These are phyloP conservation scores for Macrobrachium nipponense DNA, from an alignment of 1,140 invertebrate genomes.

Conservation along the genomic window DNA sequence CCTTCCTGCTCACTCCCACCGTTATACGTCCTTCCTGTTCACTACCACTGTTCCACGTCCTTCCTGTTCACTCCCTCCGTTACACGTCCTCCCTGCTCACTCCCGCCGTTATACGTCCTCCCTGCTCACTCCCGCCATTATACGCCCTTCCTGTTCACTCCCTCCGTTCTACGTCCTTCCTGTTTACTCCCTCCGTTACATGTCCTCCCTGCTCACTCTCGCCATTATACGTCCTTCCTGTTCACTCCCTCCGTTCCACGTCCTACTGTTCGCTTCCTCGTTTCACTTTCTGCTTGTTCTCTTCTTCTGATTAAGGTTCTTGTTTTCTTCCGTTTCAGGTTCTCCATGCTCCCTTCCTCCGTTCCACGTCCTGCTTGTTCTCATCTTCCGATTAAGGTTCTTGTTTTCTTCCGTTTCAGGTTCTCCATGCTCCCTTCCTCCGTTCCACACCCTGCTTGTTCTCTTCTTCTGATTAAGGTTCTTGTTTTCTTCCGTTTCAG, in stretches of 20 bases:
- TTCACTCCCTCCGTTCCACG: too few relatives aligned
- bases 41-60: background rate
- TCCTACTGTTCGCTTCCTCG: too few relatives aligned
- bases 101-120: background rate
- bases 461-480: too few relatives aligned
- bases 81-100: background rate
- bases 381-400: background rate
- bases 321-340: too few relatives aligned
- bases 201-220: background rate
- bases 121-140: too few relatives aligned
- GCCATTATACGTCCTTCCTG: too few relatives aligned
- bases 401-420: background rate
- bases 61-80: background rate
- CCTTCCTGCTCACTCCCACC: too few relatives aligned
- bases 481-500: too few relatives aligned
- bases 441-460: too few relatives aligned
- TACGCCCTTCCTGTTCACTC: background rate
- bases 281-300: too few relatives aligned
- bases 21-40: background rate
- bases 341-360: background rate
- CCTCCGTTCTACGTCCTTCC: background rate
- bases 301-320: too few relatives aligned
- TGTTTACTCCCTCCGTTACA: background rate
- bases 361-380: background rate
- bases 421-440: background rate